Evolutionary conservation across 92 coral and sea anemone species (phyloP), one percentile per base, ranked within the genome.

Genomic region (Epizoanthus rinbou): DNA sequence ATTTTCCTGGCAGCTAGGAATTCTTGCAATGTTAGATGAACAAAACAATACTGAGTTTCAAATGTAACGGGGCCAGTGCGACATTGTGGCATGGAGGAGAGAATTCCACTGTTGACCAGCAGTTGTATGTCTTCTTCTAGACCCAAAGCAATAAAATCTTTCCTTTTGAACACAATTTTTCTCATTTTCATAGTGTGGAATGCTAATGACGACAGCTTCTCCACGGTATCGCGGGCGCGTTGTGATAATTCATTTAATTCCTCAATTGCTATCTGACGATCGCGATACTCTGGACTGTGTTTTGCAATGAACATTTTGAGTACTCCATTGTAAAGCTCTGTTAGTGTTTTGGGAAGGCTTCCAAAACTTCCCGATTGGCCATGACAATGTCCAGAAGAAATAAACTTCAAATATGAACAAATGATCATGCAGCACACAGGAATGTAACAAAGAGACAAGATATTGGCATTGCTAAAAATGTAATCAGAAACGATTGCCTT

Each of bases 1-100:
- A 88, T 81, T 80, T 63, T 86, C 45, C 47, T 62, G 21, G 92
- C 92, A 9, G 90, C 92, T 19, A 89, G 75, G 39, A 60, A 89
- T 52, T 89, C 92, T 63, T 89, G 92, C 41, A 89, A 22, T 52
- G 87, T 67, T 15, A 86, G 79, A n/a, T 84, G 85, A 21, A 74
- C 76, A 68, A 89, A 89, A 39, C 75, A 74, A 52, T 80, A 89
- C 45, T 64, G 37, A 24, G 35, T 43, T 79, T 45, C 37, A 69
- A 81, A 43, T 68, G 74, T 65, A 45, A 69, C 64, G 16, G 74
- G 75, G 35, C 74, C 85, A 81, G 85, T 68, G 73, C 76, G 75
- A 37, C 75, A 54, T 25, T 28, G 37, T 28, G 76, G 76, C 23
- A 68, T 81, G 24, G 80, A 54, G 37, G 37, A 62, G 25, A 89